Evolutionary conservation across 2,113 vertebrate genomes (phyloP), one percentile per base, ranked within the genome.

Genomic region (Gallinago jamesoni): DNA sequence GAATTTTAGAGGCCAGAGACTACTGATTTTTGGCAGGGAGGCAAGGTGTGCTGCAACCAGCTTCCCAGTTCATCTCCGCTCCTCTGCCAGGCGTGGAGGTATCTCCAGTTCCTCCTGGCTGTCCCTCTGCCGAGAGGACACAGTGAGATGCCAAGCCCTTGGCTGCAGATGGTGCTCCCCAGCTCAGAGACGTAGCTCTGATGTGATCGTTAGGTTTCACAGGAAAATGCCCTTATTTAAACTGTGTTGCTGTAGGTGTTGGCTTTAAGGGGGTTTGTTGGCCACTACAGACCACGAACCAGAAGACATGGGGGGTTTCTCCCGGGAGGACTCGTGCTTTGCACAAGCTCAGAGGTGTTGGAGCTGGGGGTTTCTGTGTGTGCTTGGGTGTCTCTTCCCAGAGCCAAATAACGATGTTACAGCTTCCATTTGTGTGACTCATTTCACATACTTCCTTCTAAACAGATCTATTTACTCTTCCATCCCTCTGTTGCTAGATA

Each of bases 251-350:
- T 47, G 82, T 5, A 6, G 64, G 21, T 19, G 41, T 12, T 82
- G 81, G 14, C 30, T 57, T 18, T 39, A 2, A 0, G 2, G 33
- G 33, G 14, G 0, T 39, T 57, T n/a, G 63, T 1, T 9, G 17
- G 23, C 8, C 37, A 21, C 19, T 17, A 15, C 47, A 27, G 47
- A 1, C 39, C n/a, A 73, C 28, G 45, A 12, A 2, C 17, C n/a
- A 28, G 67, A 37, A 21, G 31, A 16, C 72, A 39, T 9, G 6
- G 37, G 33, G n/a, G 41, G 10, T 2, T 37, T 17, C 37, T 64
- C 16, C 21, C 0, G 2, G 45, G 10, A 53, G 27, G 30, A 2
- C 35, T 30, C 2, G 0, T 18, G 4, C 50, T 22, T 25, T 13
- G 12, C 20, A 12, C 73, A 28, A 24, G 11, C 45, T 31, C 15